phyloP scores from a whole-genome alignment of 2,888 invertebrate genomes.

The Orchestes rusci region DNA sequence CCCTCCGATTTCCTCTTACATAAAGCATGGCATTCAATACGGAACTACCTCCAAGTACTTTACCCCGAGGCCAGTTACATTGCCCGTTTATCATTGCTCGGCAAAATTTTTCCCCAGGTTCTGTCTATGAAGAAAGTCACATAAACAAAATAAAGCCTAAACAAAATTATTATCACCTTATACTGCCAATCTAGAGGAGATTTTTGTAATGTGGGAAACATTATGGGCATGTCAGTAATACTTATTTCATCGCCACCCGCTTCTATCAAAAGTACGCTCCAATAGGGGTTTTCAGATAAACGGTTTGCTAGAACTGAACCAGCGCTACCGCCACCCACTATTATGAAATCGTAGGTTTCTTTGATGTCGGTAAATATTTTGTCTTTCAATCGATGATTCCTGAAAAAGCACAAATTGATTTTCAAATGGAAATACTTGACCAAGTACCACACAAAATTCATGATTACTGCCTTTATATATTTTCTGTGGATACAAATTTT shows the following conservation, averaged over 20 bases:
- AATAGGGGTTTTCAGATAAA: conserved; percentile 63
- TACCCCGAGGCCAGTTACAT: conserved; percentile 74
- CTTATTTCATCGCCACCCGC: conserved; percentile 55
- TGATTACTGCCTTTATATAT: no score
- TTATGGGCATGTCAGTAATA: conserved; percentile 62
- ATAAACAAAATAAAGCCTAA: neutral
- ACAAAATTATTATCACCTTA: conserved; percentile 21
- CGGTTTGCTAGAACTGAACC: conserved; percentile 74
- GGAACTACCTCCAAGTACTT: conserved; percentile 73
- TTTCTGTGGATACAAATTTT: neutral
- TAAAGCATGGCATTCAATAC: conserved; percentile 88
- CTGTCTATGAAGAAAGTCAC: conserved; percentile 44
- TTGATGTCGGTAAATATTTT: conserved; percentile 48
- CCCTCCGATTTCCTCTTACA: conserved; percentile 71
- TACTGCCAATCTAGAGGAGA: conserved; percentile 78
- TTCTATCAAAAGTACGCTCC: conserved; percentile 70
- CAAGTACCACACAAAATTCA: no score
- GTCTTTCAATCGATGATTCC: conserved; percentile 52
- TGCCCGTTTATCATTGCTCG: conserved; percentile 56
- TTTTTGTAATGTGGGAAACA: conserved; percentile 65
- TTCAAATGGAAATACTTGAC: no score
- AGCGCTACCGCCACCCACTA: conserved; percentile 76
- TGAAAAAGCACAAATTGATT: conserved; percentile 10
- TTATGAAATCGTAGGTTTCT: conserved; percentile 67
- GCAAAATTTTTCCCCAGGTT: conserved; percentile 62